Percentiles rank a stretch among this genome's conserved stretches.
Conservation (phyloP, 1,140 invertebrate genomes). For the Rhynchophorus ferrugineus region DNA sequence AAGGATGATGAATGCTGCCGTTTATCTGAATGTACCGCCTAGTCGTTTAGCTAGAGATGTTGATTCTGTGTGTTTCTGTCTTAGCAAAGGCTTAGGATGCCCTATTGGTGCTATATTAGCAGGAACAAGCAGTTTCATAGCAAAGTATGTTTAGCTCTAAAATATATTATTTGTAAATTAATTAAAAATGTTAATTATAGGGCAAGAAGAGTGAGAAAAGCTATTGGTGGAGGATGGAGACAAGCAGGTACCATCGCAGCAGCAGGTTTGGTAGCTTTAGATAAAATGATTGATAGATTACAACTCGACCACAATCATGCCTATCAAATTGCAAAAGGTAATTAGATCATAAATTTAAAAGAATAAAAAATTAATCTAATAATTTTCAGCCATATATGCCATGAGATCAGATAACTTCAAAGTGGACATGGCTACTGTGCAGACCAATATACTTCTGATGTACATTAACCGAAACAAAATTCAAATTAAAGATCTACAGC, state of each 20-base stretch:
- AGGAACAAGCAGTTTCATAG: constrained; percentile 71
- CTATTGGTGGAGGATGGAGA: constrained; percentile 85
- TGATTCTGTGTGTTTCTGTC: constrained; percentile 72
- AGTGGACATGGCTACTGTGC: constrained; percentile 57
- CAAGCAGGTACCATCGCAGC: constrained; percentile 85
- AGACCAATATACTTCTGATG: constrained; percentile 76
- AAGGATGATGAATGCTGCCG: constrained; percentile 81
- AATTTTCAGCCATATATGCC: constrained; percentile 53
- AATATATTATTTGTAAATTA: not conserved
- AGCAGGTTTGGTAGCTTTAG: constrained; percentile 73
- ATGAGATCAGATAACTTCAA: constrained; percentile 43
- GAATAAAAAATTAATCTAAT: not conserved
- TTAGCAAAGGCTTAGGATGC: constrained; percentile 84
- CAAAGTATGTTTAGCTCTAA: constrained; percentile 50
- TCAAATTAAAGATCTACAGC: constrained; percentile 48
- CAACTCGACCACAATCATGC: constrained; percentile 68
- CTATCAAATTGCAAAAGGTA: constrained; percentile 59
- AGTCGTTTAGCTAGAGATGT: constrained; percentile 60
- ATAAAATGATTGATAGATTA: constrained; percentile 64
- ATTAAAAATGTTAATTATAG: constrained; percentile 39
- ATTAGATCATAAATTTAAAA: not conserved
- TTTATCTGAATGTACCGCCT: constrained; percentile 54
- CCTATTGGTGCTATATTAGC: constrained; percentile 82
- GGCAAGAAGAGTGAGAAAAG: constrained; percentile 71
- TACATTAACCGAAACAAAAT: constrained; percentile 46